phyloP scores from a whole-genome alignment of 2,888 invertebrate genomes.

The Odontocolon sp. region DNA sequence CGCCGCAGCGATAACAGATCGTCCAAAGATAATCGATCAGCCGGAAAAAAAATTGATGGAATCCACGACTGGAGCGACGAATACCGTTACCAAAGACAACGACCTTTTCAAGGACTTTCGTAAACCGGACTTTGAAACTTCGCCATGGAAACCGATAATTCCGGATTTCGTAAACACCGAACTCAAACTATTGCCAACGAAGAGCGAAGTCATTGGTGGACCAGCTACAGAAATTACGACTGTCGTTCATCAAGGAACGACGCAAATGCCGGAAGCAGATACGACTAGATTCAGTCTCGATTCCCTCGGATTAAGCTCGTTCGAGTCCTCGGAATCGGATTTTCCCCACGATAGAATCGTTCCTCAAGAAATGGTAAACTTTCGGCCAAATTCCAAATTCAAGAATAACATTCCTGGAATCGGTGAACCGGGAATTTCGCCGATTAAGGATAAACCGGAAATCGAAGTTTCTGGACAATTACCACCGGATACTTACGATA shows the following conservation, averaged over 20 bases:
- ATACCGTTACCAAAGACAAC: constrained; percentile 31
- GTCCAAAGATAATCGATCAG: not conserved
- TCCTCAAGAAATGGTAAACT: constrained; percentile 73
- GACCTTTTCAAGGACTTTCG: constrained; percentile 71
- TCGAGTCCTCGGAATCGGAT: constrained; percentile 69
- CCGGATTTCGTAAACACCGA: constrained; percentile 73
- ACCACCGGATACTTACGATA: constrained; percentile 73
- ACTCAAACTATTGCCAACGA: constrained; percentile 64
- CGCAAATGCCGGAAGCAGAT: constrained; percentile 8
- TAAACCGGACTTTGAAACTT: constrained; percentile 77
- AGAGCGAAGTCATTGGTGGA: too few species aligned
- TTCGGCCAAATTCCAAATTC: constrained; percentile 75
- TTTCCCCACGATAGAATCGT: constrained; percentile 76
- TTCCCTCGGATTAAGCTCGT: constrained; percentile 64
- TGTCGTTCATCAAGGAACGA: not conserved
- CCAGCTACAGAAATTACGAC: not conserved
- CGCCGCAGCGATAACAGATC: constrained; percentile 7
- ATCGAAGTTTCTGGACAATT: constrained; percentile 75
- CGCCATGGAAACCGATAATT: constrained; percentile 78
- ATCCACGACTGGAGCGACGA: not conserved
- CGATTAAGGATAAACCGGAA: constrained; percentile 54
- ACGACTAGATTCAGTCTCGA: constrained; percentile 53
- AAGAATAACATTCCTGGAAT: constrained; percentile 71
- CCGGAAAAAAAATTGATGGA: not conserved
- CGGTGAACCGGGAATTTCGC: constrained; percentile 38